Evolutionary conservation across 2,797 vertebrate species (phyloP).

Genomic region (Xiphophorus birchmanni): DNA sequence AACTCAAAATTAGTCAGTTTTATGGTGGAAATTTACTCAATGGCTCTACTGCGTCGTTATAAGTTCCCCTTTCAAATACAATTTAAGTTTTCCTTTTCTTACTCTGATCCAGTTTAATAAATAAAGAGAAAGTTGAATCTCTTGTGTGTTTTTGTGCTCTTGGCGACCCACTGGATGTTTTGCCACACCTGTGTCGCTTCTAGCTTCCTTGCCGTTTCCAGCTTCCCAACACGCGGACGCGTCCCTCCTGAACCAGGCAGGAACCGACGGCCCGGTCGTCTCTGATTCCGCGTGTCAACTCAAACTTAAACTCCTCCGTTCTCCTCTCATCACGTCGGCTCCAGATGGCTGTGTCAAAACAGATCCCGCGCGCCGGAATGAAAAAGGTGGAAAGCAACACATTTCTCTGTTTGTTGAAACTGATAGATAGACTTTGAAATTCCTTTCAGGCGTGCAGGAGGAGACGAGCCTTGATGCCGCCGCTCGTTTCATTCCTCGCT

Average conservation of each 20-base stretch:
- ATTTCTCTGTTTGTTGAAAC: conserved; percentile 76
- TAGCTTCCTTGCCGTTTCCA: conserved; percentile 40
- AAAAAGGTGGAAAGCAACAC: conserved; percentile 64
- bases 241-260: conserved; percentile 64
- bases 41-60: neutral
- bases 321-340: conserved; percentile 75
- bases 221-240: conserved; percentile 72
- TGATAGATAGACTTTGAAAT: conserved; percentile 76
- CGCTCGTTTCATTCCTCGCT: conserved; percentile 48
- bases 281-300: conserved; percentile 73
- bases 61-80: neutral
- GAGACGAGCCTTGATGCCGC: conserved; percentile 68
- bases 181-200: conserved; percentile 69
- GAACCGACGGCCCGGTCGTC: conserved; percentile 26
- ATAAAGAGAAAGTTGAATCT: neutral
- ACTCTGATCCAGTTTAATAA: neutral
- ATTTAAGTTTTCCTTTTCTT: neutral
- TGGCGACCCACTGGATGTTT: neutral
- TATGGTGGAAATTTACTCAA: neutral
- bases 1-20: no score
- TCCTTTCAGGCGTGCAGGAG: conserved; percentile 66
- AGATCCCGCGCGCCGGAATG: conserved; percentile 51
- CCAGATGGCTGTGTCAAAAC: conserved; percentile 80
- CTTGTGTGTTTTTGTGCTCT: neutral
- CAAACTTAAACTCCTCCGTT: conserved; percentile 78